These are phyloP conservation scores for Nymphalis urticae DNA, from an alignment of 2,888 invertebrate genomes.

Conservation along the genomic window DNA sequence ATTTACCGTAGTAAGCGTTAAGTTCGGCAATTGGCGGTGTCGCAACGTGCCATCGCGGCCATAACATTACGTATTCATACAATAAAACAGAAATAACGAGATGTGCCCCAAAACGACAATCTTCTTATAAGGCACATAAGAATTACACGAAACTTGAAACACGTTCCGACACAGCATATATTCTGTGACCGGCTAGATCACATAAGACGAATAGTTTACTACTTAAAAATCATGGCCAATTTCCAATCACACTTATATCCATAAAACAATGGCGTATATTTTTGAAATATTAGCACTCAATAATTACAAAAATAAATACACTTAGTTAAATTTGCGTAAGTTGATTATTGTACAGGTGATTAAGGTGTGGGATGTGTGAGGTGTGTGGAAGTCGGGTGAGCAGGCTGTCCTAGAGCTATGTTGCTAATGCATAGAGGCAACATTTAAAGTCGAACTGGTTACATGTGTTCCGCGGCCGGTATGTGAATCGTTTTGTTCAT, in stretches of 20 bases:
- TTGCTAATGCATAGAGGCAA: constrained; percentile 10
- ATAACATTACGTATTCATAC: constrained; percentile 75
- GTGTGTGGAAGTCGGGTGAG: not conserved
- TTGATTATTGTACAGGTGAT: too few relatives aligned
- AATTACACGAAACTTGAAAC: constrained; percentile 39
- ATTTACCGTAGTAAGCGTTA: constrained; percentile 62
- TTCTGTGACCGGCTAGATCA: constrained; percentile 20
- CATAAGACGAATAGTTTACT: not conserved
- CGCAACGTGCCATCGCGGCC: constrained; percentile 58
- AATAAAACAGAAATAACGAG: constrained; percentile 79
- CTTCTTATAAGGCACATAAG: constrained; percentile 43
- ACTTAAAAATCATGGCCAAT: too few relatives aligned
- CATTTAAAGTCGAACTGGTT: constrained; percentile 26
- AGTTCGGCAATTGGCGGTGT: constrained; percentile 74
- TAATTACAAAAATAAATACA: too few relatives aligned
- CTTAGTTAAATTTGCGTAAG: too few relatives aligned
- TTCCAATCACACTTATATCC: too few relatives aligned
- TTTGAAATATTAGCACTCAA: too few relatives aligned
- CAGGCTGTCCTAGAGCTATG: constrained; percentile 6
- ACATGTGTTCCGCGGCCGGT: constrained; percentile 26
- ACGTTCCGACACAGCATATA: constrained; percentile 38
- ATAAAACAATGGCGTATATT: too few relatives aligned
- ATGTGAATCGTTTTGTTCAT: constrained; percentile 34
- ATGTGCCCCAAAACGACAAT: constrained; percentile 57
- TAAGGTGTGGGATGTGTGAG: too few relatives aligned